These are phyloP conservation scores for Oryctes rhinoceros DNA, from an alignment of 1,140 invertebrate genomes.

Conservation along the genomic window DNA sequence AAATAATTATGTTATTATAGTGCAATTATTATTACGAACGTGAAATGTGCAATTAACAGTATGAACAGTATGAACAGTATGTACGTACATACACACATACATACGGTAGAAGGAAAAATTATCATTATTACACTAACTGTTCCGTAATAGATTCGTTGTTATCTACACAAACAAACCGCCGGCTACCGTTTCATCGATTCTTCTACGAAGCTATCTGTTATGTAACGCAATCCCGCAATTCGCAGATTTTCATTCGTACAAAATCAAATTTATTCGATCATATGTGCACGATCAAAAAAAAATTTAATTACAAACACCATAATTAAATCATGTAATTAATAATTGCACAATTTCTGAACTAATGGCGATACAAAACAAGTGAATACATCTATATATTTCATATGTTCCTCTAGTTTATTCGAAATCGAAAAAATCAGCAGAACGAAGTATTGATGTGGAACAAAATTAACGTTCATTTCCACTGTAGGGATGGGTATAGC, in stretches of 20 bases:
- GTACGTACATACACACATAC: neutral
- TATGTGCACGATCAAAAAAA: too few relatives aligned
- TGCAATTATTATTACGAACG: constrained; percentile 32
- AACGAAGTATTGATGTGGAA: too few relatives aligned
- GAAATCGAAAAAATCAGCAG: too few relatives aligned
- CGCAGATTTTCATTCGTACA: neutral
- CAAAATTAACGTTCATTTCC: too few relatives aligned
- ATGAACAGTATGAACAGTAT: neutral
- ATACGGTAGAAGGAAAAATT: neutral
- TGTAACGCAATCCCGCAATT: neutral
- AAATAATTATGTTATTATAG: constrained; percentile 37
- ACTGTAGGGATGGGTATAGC: too few relatives aligned
- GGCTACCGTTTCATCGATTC: neutral
- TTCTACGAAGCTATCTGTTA: neutral
- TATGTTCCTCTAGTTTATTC: too few relatives aligned
- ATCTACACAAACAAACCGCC: neutral
- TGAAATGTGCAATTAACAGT: constrained; percentile 19
- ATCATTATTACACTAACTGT: neutral
- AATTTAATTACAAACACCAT: too few relatives aligned
- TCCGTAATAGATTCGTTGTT: constrained; percentile 1
- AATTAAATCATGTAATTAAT: too few relatives aligned
- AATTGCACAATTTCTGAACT: too few relatives aligned
- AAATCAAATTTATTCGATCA: neutral
- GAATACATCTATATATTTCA: too few relatives aligned
- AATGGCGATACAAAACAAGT: too few relatives aligned